A percentile compares a stretch with the other conserved stretches of the same genome.
Evolutionary conservation across 2,797 vertebrate species (phyloP).

Genomic region (Picus viridis): DNA sequence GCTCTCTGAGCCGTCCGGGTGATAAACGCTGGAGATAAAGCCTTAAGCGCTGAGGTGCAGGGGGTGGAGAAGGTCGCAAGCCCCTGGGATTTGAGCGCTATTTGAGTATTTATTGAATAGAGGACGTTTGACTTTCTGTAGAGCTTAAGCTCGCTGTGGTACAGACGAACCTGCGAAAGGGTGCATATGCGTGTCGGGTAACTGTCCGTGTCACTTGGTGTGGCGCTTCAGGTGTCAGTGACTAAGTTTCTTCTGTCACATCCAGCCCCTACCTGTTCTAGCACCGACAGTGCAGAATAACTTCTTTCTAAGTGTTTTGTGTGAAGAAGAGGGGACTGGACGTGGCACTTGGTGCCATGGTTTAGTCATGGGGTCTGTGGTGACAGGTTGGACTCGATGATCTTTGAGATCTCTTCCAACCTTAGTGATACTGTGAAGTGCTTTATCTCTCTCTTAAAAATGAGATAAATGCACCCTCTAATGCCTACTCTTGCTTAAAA

Average conservation of each 20-base stretch:
- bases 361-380: no score
- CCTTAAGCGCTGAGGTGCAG: no score
- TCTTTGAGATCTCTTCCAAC: no score
- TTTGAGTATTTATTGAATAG: no score
- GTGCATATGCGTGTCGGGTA: rapidly evolving
- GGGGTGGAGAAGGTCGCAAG: no score
- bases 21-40: no score
- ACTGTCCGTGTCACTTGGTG: rapidly evolving
- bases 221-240: neutral
- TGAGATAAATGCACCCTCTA: rapidly evolving
- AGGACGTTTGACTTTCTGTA: rapidly evolving
- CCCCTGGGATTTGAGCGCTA: no score
- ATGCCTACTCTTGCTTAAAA: neutral
- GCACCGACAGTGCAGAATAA: neutral
- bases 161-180: rapidly evolving
- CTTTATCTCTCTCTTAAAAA: neutral
- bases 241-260: neutral
- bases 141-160: rapidly evolving
- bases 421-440: no score
- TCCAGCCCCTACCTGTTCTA: neutral
- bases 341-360: no score
- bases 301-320: neutral
- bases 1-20: no score
- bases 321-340: no score
- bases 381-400: no score